Evolutionary conservation across 1,140 invertebrate species (phyloP).

Genomic region (Aleiodes sp.): DNA sequence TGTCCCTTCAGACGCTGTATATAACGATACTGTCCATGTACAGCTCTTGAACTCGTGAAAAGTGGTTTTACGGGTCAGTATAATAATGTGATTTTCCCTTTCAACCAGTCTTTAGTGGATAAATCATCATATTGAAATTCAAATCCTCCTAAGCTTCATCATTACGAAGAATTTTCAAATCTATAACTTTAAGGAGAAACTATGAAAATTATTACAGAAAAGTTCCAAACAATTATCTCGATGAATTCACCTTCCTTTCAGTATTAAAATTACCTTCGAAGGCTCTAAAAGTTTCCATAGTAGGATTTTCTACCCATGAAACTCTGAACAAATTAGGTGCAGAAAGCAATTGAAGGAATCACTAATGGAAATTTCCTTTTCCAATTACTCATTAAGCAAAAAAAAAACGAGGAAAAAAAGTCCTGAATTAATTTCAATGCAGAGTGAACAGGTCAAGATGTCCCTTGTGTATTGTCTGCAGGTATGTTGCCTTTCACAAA

Average conservation of each 20-base stretch:
- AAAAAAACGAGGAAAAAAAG: neutral
- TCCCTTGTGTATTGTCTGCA: neutral
- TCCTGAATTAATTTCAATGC: neutral
- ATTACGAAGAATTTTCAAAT: no score
- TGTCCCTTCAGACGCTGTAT: neutral
- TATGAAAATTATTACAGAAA: no score
- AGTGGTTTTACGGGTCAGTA: neutral
- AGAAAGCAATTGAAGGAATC: neutral
- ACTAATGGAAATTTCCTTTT: neutral
- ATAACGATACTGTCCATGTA: neutral
- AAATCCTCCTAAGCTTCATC: no score
- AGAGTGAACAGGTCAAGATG: neutral
- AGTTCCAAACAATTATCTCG: no score
- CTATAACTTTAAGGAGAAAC: no score
- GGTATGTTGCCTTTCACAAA: neutral
- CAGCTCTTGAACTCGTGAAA: neutral
- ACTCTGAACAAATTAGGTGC: neutral
- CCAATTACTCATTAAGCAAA: neutral
- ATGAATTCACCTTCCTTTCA: no score
- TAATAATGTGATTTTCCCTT: no score
- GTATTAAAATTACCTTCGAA: neutral
- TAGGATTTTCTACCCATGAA: neutral
- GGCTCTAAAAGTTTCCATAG: neutral
- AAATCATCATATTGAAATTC: no score
- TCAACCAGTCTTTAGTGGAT: no score